Percentiles rank a stretch among this genome's conserved stretches.
Evolutionary conservation across 2,113 vertebrate species (phyloP).

Genomic region (Dicrurus megarhynchus): DNA sequence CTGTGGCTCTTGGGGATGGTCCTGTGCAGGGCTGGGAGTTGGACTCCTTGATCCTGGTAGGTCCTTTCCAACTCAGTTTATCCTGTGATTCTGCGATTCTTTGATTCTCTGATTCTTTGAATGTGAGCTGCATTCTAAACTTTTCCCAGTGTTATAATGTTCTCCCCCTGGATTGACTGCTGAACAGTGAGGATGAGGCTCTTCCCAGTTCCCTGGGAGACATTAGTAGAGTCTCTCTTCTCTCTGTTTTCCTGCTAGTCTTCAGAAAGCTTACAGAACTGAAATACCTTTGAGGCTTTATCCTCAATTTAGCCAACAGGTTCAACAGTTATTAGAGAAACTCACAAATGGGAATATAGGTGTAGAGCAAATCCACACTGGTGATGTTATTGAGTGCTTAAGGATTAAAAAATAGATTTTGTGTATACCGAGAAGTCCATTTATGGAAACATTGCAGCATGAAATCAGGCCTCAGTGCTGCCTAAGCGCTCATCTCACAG

Average conservation of each 20-base stretch:
- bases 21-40: neutral
- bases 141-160: neutral
- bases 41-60: neutral
- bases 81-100: neutral
- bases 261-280: neutral
- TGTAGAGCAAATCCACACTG: neutral
- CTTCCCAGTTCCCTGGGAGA: neutral
- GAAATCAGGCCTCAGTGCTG: neutral
- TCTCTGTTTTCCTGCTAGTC: neutral
- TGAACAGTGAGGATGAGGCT: neutral
- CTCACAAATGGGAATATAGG: slow-evolving; percentile 6
- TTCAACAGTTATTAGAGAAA: slow-evolving; percentile 11
- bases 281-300: slow-evolving; percentile 36
- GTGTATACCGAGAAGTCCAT: neutral
- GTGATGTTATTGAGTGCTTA: neutral
- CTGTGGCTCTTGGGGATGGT: neutral
- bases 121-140: neutral
- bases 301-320: slow-evolving; percentile 5
- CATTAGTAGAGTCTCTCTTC: neutral
- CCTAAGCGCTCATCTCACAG: neutral
- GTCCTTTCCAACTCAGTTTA: neutral
- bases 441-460: neutral
- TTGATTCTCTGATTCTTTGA: neutral
- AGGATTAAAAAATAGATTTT: slow-evolving; percentile 24
- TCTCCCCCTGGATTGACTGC: neutral